A percentile compares a stretch with the other conserved stretches of the same genome.
These are phyloP conservation scores for Oreochromis grahami DNA, from an alignment of 2,797 vertebrate species.

Conservation along the genomic window DNA sequence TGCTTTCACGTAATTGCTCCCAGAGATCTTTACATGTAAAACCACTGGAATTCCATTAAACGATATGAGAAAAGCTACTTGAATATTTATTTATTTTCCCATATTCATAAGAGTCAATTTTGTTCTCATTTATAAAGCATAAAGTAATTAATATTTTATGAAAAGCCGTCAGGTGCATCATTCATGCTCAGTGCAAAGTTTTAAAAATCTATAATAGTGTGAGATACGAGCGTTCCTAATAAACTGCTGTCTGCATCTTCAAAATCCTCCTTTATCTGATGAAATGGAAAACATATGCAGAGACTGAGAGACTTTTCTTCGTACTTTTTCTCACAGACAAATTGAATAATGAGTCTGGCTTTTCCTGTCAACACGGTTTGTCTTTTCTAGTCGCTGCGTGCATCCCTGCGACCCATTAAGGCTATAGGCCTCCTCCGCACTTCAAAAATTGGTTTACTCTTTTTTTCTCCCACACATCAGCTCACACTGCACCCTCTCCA, in stretches of 20 bases:
- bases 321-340: neutral
- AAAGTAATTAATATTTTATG: conserved; percentile 3
- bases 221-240: neutral
- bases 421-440: conserved; percentile 34
- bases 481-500: neutral
- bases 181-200: neutral
- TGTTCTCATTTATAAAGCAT: neutral
- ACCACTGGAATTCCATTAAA: neutral
- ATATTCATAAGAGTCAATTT: neutral
- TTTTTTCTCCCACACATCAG: conserved; percentile 12
- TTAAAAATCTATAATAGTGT: neutral
- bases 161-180: conserved; percentile 13
- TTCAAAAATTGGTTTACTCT: conserved; percentile 26
- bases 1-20: neutral
- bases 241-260: neutral
- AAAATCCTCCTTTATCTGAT: conserved; percentile 9
- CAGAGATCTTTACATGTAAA: neutral
- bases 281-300: conserved; percentile 4
- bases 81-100: neutral
- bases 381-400: conserved; percentile 35
- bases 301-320: neutral
- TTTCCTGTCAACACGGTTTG: conserved; percentile 33
- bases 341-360: conserved; percentile 22
- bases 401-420: conserved; percentile 29
- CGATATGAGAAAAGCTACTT: neutral